These are phyloP conservation scores for Equus przewalskii DNA, from an alignment of 2,113 vertebrate species.

Conservation along the genomic window DNA sequence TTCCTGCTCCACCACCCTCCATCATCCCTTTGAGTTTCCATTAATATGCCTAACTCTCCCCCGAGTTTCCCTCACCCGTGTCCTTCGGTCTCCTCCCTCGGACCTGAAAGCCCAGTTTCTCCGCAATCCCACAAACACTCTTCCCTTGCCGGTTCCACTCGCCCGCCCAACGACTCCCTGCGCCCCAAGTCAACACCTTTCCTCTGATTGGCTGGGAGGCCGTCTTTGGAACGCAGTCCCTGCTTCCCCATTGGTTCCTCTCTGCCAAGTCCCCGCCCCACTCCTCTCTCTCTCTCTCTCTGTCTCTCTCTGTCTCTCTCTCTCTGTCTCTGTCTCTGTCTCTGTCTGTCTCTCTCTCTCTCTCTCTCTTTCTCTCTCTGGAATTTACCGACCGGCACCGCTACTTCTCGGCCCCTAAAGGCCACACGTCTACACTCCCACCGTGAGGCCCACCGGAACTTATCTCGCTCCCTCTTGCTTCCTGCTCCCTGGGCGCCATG, in stretches of 20 bases:
- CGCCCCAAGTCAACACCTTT: neutral
- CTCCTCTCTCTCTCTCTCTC: accelerated
- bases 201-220: neutral
- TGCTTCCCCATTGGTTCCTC: neutral
- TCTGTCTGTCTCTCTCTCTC: no score
- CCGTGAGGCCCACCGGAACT: neutral
- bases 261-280: neutral
- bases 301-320: no score
- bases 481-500: neutral
- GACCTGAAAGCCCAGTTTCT: neutral
- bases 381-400: accelerated
- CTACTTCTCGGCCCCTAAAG: accelerated
- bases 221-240: neutral
- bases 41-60: neutral
- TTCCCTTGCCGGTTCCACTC: neutral
- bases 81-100: neutral
- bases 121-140: neutral
- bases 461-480: neutral
- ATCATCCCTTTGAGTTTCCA: neutral
- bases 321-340: no score
- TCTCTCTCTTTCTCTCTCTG: no score
- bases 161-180: neutral
- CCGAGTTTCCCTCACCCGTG: neutral
- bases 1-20: neutral
- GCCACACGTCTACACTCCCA: accelerated